phyloP scores from a whole-genome alignment of 2,113 vertebrate genomes.

The Dipodomys stephensi region DNA sequence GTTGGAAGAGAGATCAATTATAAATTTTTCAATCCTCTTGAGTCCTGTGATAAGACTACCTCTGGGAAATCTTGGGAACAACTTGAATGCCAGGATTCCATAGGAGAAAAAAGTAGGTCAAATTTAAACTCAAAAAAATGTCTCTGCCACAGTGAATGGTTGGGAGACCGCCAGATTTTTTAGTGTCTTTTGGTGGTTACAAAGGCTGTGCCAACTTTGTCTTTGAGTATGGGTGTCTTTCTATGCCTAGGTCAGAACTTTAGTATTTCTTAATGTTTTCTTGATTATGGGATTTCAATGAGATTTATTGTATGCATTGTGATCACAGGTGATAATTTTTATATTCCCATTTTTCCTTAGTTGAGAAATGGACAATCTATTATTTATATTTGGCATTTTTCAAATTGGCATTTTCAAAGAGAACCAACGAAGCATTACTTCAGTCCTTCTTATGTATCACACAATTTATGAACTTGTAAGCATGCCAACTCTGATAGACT shows the following conservation, averaged over 20 bases:
- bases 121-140: neutral
- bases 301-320: neutral
- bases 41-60: slow-evolving; percentile 28
- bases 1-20: slow-evolving; percentile 58
- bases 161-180: neutral
- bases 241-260: neutral
- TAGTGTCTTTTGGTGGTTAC: neutral
- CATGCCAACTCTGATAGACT: neutral
- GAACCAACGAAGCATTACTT: neutral
- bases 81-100: slow-evolving; percentile 3
- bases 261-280: neutral
- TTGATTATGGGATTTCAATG: neutral
- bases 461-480: neutral
- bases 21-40: slow-evolving; percentile 23
- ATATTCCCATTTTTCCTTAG: neutral
- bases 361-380: slow-evolving; percentile 1
- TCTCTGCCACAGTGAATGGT: neutral
- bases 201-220: neutral
- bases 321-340: slow-evolving; percentile 34
- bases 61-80: neutral
- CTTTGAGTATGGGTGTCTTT: neutral
- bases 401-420: slow-evolving; percentile 33
- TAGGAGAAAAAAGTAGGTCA: neutral
- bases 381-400: neutral
- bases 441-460: neutral